Conservation (phyloP, 2,797 vertebrate genomes). For the Macropus fuliginosus region DNA sequence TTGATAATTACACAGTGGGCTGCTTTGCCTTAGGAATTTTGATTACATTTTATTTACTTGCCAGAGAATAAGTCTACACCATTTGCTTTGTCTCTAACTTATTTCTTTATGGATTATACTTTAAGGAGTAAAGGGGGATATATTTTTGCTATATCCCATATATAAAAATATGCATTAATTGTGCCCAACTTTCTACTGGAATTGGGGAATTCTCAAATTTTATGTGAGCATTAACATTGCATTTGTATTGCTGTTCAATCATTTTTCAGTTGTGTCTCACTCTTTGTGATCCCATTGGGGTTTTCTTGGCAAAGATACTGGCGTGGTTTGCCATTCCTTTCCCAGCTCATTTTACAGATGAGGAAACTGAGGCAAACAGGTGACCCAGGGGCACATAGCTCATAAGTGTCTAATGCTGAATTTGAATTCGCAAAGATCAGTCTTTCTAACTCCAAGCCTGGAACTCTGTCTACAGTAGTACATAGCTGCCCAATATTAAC, state of each 20-base stretch:
- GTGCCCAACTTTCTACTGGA: background rate
- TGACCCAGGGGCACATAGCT: background rate
- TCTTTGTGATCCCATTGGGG: background rate
- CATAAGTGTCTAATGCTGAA: background rate
- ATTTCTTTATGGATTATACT: background rate
- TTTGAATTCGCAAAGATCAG: background rate
- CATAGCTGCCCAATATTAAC: background rate
- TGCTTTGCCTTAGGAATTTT: background rate
- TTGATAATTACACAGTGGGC: background rate
- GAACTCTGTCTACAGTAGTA: background rate
- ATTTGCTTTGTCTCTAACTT: background rate
- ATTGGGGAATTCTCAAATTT: background rate
- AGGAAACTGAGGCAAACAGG: background rate
- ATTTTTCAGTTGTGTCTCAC: background rate
- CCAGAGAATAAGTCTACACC: background rate
- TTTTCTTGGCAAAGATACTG: background rate
- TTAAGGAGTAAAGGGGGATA: background rate
- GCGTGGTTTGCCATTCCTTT: background rate
- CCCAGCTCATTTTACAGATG: background rate
- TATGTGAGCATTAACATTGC: background rate
- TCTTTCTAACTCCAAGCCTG: background rate
- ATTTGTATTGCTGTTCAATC: background rate
- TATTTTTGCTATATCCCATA: background rate
- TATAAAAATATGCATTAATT: background rate
- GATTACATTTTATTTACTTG: background rate